phyloP scores from a whole-genome alignment of 2,113 vertebrate genomes.

The Pyrgilauda ruficollis region DNA sequence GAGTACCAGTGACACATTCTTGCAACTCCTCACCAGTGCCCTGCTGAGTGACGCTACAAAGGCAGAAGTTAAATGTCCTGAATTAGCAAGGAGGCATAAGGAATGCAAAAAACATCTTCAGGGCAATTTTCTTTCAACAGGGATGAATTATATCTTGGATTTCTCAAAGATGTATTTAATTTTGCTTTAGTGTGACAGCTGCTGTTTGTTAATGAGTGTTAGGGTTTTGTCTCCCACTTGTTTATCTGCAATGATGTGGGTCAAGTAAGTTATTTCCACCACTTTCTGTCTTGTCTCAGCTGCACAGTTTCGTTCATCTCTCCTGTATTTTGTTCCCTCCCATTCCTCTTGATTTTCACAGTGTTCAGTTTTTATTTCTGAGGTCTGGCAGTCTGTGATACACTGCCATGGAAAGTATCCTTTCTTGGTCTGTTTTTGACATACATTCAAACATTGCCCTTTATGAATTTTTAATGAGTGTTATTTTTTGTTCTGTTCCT shows the following conservation, averaged over 20 bases:
- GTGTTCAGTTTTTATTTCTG: background rate
- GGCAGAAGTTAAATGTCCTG: background rate
- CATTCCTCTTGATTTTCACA: background rate
- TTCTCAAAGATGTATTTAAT: background rate
- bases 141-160: background rate
- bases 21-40: background rate
- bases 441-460: background rate
- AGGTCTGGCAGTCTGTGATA: background rate
- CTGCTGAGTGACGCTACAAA: background rate
- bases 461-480: background rate
- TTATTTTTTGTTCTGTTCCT: background rate
- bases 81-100: background rate
- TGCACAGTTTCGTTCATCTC: background rate
- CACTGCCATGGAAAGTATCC: background rate
- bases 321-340: background rate
- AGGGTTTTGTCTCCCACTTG: background rate
- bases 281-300: background rate
- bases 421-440: background rate
- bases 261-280: background rate
- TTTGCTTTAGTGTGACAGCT: background rate
- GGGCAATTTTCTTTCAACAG: background rate
- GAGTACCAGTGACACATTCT: background rate
- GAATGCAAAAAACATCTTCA: constrained; percentile 9
- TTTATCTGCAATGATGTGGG: background rate
- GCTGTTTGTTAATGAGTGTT: background rate